A percentile compares a stretch with the other conserved stretches of the same genome.
Evolutionary conservation across 2,113 vertebrate genomes (phyloP).

Genomic region (Australoheros scitulus): DNA sequence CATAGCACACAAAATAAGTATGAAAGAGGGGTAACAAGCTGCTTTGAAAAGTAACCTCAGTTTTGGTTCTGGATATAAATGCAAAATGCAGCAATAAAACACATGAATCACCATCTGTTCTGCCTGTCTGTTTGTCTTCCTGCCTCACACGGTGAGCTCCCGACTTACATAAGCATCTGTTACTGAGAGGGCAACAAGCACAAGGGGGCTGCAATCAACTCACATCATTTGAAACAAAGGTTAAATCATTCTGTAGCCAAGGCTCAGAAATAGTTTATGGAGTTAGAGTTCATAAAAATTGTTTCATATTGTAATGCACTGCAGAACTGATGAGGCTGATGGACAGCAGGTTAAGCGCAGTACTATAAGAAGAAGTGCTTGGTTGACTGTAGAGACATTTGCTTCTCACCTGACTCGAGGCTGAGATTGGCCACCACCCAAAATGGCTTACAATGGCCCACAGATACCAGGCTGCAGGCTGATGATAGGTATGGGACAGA

Average conservation of each 20-base stretch:
- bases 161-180: conserved; percentile 28
- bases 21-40: not conserved
- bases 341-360: not conserved
- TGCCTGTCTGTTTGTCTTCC: conserved; percentile 26
- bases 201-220: not conserved
- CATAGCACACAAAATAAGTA: not conserved
- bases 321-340: conserved; percentile 10
- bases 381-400: conserved; percentile 30
- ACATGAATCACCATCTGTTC: not conserved
- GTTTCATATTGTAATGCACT: conserved; percentile 3
- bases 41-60: not conserved
- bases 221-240: not conserved
- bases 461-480: not conserved
- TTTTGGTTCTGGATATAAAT: not conserved
- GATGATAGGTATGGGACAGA: conserved; percentile 6
- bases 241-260: conserved; percentile 6
- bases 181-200: not conserved
- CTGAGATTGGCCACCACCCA: conserved; percentile 15
- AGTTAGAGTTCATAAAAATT: conserved; percentile 34
- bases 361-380: conserved; percentile 49
- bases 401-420: conserved; percentile 11
- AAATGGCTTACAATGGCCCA: conserved; percentile 25
- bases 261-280: conserved; percentile 18
- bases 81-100: not conserved
- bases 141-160: conserved; percentile 1